Evolutionary conservation across 2,888 invertebrate genomes (phyloP).

Genomic region (Neoaliturus tenellus): DNA sequence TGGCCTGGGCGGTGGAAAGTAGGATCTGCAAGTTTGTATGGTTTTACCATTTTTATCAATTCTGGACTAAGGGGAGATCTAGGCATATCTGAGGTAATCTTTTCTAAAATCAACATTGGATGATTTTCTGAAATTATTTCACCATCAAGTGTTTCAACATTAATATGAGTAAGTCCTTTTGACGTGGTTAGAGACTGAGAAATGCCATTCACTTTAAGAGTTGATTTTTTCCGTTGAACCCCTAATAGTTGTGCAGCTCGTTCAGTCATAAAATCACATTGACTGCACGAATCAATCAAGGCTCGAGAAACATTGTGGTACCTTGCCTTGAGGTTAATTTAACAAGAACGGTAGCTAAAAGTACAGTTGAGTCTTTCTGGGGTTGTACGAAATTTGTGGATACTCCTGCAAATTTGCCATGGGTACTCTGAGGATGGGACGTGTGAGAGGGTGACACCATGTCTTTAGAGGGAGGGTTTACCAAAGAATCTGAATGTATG

Average conservation of each 20-base stretch:
- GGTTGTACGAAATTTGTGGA: not conserved
- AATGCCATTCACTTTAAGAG: not conserved
- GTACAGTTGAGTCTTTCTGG: not conserved
- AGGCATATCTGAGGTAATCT: not conserved
- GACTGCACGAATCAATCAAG: not conserved
- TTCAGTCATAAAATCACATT: conserved; percentile 3
- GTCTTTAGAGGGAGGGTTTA: not conserved
- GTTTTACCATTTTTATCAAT: not conserved
- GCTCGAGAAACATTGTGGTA: not conserved
- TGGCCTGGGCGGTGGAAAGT: not conserved
- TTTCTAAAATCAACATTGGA: not conserved
- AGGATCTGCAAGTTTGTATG: not conserved
- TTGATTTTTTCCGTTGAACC: not conserved
- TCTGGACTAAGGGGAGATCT: not conserved
- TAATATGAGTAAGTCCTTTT: not conserved
- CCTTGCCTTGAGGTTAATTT: not conserved
- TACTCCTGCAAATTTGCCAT: not conserved
- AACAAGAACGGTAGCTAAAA: not conserved
- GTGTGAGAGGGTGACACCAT: not conserved
- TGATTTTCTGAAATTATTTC: not conserved
- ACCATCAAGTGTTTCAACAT: not conserved
- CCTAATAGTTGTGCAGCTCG: not conserved
- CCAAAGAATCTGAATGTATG: not conserved
- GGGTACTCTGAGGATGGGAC: not conserved
- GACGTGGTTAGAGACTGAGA: not conserved